These are phyloP conservation scores for Sebastes aleutianus DNA, from an alignment of 2,797 vertebrate species.

Conservation along the genomic window DNA sequence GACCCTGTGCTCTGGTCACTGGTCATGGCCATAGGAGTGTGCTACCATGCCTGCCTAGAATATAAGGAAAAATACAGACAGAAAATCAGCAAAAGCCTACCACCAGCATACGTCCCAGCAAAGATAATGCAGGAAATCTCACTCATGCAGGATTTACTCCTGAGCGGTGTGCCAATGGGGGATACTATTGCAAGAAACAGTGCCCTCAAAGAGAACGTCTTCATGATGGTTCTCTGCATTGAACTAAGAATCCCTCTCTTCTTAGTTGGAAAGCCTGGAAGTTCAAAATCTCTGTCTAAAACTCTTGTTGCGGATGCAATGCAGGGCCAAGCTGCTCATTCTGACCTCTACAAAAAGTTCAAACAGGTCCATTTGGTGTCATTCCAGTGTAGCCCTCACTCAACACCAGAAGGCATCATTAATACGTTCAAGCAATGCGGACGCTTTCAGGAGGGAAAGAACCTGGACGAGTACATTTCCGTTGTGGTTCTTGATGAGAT, in stretches of 20 bases:
- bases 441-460: slow-evolving; percentile 95
- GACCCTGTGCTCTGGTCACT: slow-evolving; percentile 87
- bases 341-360: slow-evolving; percentile 87
- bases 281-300: slow-evolving; percentile 97
- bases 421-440: slow-evolving; percentile 95
- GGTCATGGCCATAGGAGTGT: slow-evolving; percentile 89
- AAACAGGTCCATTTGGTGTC: slow-evolving; percentile 96
- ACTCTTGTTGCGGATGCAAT: slow-evolving; percentile 95
- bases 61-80: slow-evolving; percentile 83
- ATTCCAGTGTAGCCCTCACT: slow-evolving; percentile 98
- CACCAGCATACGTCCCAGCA: slow-evolving; percentile 60
- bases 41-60: slow-evolving; percentile 94
- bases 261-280: slow-evolving; percentile 96
- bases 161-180: slow-evolving; percentile 85
- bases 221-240: slow-evolving; percentile 98
- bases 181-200: slow-evolving; percentile 91
- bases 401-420: slow-evolving; percentile 96
- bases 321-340: slow-evolving; percentile 92
- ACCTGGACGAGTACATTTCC: slow-evolving; percentile 90
- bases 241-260: slow-evolving; percentile 96
- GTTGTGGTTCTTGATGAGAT: slow-evolving; percentile 98
- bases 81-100: slow-evolving; percentile 79
- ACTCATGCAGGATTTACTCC: slow-evolving; percentile 89
- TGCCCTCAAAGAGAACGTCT: slow-evolving; percentile 96
- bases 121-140: slow-evolving; percentile 87